Conservation (phyloP, 2,797 vertebrate species). For the Chelon labrosus region DNA sequence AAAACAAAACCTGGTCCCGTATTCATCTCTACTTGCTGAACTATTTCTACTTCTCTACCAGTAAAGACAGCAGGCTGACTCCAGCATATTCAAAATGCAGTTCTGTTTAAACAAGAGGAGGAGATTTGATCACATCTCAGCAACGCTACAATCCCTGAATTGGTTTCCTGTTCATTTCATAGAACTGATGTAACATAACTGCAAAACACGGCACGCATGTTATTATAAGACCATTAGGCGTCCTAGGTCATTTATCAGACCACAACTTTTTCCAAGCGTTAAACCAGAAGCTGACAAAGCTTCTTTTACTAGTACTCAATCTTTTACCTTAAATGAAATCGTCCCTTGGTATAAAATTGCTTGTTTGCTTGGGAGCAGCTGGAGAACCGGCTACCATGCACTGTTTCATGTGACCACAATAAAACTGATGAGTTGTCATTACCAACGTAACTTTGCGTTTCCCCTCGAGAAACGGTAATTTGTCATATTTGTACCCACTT, state of each 20-base stretch:
- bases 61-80: neutral
- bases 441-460: no score
- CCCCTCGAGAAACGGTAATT: no score
- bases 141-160: no score
- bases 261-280: neutral
- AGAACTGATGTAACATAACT: neutral
- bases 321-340: neutral
- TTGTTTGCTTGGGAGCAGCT: neutral
- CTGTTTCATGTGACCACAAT: no score
- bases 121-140: neutral
- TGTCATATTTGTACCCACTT: no score
- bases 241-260: neutral
- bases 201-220: neutral
- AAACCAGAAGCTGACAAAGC: neutral
- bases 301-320: neutral
- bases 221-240: neutral
- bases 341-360: neutral
- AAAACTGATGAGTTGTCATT: no score
- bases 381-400: neutral
- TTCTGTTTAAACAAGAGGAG: constrained; percentile 2
- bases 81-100: constrained; percentile 1
- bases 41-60: constrained; percentile 2
- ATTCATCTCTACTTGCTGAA: constrained; percentile 1
- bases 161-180: neutral
- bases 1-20: neutral